phyloP scores from a whole-genome alignment of 2,113 vertebrate species.

The Leuciscus idus region DNA sequence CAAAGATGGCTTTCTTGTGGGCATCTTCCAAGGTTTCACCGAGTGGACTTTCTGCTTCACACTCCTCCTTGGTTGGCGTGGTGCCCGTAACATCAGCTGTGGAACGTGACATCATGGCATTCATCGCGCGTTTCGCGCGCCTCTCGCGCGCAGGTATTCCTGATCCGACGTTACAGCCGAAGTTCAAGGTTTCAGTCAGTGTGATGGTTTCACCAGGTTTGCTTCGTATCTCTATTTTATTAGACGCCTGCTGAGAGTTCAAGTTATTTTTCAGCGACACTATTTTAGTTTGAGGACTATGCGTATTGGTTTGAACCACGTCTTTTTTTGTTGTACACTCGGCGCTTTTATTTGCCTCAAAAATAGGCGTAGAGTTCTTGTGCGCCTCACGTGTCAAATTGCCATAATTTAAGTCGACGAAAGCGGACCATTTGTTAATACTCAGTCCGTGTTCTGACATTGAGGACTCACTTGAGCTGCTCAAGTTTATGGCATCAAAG shows the following conservation, averaged over 20 bases:
- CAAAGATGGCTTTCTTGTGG: slow-evolving; percentile 86
- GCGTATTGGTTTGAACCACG: slow-evolving; percentile 10
- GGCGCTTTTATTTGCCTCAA: slow-evolving; percentile 67
- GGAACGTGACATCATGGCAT: slow-evolving; percentile 61
- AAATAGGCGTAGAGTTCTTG: slow-evolving; percentile 67
- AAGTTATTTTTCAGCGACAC: slow-evolving; percentile 63
- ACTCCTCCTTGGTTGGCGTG: slow-evolving; percentile 64
- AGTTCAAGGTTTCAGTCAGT: slow-evolving; percentile 79
- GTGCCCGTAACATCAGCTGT: slow-evolving; percentile 69
- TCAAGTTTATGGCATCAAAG: slow-evolving; percentile 88
- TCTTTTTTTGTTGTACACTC: slow-evolving; percentile 54
- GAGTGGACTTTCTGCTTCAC: slow-evolving; percentile 62
- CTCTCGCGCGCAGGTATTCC: slow-evolving; percentile 62
- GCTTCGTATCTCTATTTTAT: slow-evolving; percentile 63
- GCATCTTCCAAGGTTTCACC: slow-evolving; percentile 64
- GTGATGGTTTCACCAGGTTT: slow-evolving; percentile 76
- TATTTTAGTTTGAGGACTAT: slow-evolving; percentile 73
- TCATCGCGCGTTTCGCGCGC: slow-evolving; percentile 66
- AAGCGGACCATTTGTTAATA: slow-evolving; percentile 90
- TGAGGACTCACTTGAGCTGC: slow-evolving; percentile 89
- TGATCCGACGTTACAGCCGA: slow-evolving; percentile 76
- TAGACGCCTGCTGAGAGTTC: slow-evolving; percentile 56
- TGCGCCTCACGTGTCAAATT: slow-evolving; percentile 68
- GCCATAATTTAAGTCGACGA: slow-evolving; percentile 88
- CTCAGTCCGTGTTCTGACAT: slow-evolving; percentile 83